phyloP scores from a whole-genome alignment of 2,797 vertebrate genomes.

The Etheostoma nigrum region DNA sequence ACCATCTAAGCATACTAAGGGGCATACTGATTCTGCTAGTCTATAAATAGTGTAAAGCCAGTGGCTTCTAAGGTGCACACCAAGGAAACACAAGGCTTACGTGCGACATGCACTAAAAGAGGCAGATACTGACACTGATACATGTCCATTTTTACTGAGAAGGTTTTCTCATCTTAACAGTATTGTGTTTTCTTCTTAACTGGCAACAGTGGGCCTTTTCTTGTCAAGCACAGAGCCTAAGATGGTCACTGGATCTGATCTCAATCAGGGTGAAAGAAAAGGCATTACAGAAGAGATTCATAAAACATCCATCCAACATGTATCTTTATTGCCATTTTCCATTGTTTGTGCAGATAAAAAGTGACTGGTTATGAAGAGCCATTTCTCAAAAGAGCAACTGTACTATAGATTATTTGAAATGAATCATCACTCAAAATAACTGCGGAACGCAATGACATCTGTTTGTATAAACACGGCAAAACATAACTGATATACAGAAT shows the following conservation, averaged over 20 bases:
- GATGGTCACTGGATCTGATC: background rate
- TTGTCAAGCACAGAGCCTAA: conserved; percentile 29
- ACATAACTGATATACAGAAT: conserved; percentile 4
- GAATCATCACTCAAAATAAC: conserved; percentile 15
- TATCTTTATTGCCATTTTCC: conserved; percentile 29
- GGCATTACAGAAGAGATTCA: conserved; percentile 9
- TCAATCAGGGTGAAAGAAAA: background rate
- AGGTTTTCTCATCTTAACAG: conserved; percentile 29
- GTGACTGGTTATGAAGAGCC: conserved; percentile 21
- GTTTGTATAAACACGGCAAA: conserved; percentile 6
- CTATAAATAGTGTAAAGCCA: conserved; percentile 81
- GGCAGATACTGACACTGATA: conserved; percentile 34
- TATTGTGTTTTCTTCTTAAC: conserved; percentile 11
- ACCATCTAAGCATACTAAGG: conserved; percentile 65
- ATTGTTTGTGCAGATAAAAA: conserved; percentile 58
- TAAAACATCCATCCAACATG: conserved; percentile 7
- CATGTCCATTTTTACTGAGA: conserved; percentile 20
- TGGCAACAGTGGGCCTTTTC: conserved; percentile 19
- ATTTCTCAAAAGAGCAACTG: conserved; percentile 10
- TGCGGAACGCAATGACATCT: background rate
- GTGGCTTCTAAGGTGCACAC: conserved; percentile 73
- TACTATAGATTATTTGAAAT: background rate
- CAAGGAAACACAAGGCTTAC: conserved; percentile 68
- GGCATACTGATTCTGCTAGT: conserved; percentile 74
- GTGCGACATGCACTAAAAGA: conserved; percentile 52